These are phyloP conservation scores for Aphelocoma coerulescens DNA, from an alignment of 2,113 vertebrate species.

Conservation along the genomic window DNA sequence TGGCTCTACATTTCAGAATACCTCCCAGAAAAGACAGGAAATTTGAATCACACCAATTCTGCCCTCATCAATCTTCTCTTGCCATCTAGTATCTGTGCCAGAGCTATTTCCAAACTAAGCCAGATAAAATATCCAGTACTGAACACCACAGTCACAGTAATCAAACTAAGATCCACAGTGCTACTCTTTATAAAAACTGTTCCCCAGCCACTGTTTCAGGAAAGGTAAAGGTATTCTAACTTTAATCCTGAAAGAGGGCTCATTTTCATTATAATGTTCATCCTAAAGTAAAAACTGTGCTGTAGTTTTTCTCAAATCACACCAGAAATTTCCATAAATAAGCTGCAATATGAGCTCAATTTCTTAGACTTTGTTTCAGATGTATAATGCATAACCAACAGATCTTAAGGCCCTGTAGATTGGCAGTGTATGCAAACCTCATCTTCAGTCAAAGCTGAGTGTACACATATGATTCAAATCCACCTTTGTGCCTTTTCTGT, in stretches of 20 bases:
- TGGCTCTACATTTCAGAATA: not conserved
- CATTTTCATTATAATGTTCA: not conserved
- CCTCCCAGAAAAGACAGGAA: not conserved
- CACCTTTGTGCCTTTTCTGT: constrained; percentile 42
- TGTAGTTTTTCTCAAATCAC: not conserved
- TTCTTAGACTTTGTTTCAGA: not conserved
- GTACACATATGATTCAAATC: not conserved
- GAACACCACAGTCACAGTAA: not conserved
- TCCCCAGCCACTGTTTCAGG: not conserved
- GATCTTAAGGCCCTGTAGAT: not conserved
- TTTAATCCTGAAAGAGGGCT: not conserved
- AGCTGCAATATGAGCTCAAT: not conserved
- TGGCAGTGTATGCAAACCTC: not conserved
- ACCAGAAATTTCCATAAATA: not conserved
- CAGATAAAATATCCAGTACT: not conserved
- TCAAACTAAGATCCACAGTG: not conserved
- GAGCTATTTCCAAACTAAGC: not conserved
- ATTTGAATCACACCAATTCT: not conserved
- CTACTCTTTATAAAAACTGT: not conserved
- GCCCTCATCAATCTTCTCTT: not conserved
- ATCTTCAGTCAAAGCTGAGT: not conserved
- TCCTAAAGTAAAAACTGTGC: not conserved
- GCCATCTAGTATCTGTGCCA: not conserved
- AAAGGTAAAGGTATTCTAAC: not conserved
- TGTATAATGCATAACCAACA: not conserved